A percentile compares a stretch with the other conserved stretches of the same genome.
These are phyloP conservation scores for Meandrusa payeni DNA, from an alignment of 2,888 invertebrate genomes.

Conservation along the genomic window DNA sequence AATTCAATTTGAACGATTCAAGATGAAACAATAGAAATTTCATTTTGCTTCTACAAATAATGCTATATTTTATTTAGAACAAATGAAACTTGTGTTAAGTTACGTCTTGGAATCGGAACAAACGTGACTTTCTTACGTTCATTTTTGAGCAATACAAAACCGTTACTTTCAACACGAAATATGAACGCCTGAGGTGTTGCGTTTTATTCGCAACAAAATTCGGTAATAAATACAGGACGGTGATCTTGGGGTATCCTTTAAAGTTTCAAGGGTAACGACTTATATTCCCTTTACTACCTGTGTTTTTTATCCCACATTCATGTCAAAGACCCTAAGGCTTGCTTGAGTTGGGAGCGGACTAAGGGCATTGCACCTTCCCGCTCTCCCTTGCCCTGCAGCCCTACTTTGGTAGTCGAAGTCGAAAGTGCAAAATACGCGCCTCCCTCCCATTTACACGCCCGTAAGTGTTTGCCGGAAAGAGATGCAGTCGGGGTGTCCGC, in stretches of 20 bases:
- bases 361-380: slow-evolving; percentile 77
- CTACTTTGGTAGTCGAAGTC: slow-evolving; percentile 67
- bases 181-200: background rate
- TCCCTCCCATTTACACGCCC: slow-evolving; percentile 55
- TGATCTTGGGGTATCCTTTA: slow-evolving; percentile 54
- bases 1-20: slow-evolving; percentile 26
- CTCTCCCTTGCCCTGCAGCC: slow-evolving; percentile 79
- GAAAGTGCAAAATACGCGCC: slow-evolving; percentile 54
- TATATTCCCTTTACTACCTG: slow-evolving; percentile 70
- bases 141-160: background rate
- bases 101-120: slow-evolving; percentile 11
- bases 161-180: background rate
- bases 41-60: slow-evolving; percentile 32
- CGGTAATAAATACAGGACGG: slow-evolving; percentile 7
- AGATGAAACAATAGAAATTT: slow-evolving; percentile 33
- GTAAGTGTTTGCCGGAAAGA: slow-evolving; percentile 60
- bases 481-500: slow-evolving; percentile 60
- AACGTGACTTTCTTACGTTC: slow-evolving; percentile 14
- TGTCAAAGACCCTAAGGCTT: slow-evolving; percentile 71
- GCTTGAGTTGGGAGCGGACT: slow-evolving; percentile 60
- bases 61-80: slow-evolving; percentile 25
- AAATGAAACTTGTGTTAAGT: slow-evolving; percentile 25
- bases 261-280: slow-evolving; percentile 75
- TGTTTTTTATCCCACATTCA: slow-evolving; percentile 67
- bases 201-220: background rate